These are phyloP conservation scores for Isurus oxyrinchus DNA, from an alignment of 2,113 vertebrate genomes.

Conservation along the genomic window DNA sequence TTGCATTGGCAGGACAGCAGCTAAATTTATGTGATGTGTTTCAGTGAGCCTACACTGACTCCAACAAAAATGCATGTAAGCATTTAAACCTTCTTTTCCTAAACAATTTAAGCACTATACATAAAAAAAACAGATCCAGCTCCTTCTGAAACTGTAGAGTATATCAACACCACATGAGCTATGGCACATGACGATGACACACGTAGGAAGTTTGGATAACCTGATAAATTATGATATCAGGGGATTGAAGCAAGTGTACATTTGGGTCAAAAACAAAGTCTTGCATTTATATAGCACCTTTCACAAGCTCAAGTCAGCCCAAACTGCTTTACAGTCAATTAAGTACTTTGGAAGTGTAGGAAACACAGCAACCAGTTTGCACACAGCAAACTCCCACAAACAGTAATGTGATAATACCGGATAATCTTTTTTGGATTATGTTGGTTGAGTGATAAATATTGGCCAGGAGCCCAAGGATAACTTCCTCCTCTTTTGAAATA, in stretches of 20 bases:
- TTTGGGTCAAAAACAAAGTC: neutral
- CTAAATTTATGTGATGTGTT: neutral
- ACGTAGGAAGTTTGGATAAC: neutral
- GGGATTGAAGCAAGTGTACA: neutral
- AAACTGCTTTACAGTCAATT: neutral
- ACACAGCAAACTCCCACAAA: neutral
- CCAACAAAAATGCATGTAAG: neutral
- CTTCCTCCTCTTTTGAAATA: no score
- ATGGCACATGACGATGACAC: neutral
- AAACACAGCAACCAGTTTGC: neutral
- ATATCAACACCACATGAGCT: neutral
- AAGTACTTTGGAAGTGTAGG: neutral
- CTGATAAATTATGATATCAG: neutral
- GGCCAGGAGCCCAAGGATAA: no score
- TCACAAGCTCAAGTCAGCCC: neutral
- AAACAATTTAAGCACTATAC: neutral
- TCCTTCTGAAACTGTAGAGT: neutral
- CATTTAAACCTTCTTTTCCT: neutral
- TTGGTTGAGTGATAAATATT: no score
- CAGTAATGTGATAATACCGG: neutral
- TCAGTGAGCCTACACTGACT: neutral
- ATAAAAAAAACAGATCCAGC: neutral
- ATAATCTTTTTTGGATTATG: neutral
- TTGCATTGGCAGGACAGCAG: neutral
- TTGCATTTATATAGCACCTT: neutral